These are phyloP conservation scores for Cyphomyrmex costatus DNA, from an alignment of 1,140 invertebrate species.

Conservation along the genomic window DNA sequence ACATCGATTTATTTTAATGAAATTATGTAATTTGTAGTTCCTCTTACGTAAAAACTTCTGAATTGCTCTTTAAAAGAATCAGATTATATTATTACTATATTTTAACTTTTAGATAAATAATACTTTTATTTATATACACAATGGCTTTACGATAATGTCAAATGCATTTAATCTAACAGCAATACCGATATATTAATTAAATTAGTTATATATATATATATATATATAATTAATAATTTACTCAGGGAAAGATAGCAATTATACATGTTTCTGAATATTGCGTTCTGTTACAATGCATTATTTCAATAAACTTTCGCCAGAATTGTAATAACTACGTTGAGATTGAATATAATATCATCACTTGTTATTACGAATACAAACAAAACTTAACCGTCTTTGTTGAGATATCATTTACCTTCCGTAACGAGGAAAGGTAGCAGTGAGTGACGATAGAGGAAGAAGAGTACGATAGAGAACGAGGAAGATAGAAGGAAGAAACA, in stretches of 20 bases:
- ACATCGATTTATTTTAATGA: background rate
- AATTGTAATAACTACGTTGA: conserved; percentile 34
- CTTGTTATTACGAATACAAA: conserved; percentile 18
- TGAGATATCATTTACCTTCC: conserved; percentile 28
- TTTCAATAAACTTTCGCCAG: conserved; percentile 7
- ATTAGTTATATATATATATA: no score
- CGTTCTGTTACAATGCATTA: background rate
- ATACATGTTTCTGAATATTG: background rate
- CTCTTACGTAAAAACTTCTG: background rate
- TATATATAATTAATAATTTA: background rate
- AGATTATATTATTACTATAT: background rate
- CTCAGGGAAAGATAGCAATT: background rate
- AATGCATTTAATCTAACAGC: background rate
- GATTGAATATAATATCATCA: conserved; percentile 4
- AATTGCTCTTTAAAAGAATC: background rate
- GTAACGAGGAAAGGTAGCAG: background rate
- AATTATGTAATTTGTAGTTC: background rate
- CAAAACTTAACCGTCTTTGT: background rate
- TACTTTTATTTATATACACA: background rate
- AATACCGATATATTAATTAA: background rate
- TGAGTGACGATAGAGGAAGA: conserved; percentile 21
- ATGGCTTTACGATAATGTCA: background rate
- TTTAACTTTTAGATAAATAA: background rate
- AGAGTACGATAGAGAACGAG: background rate
- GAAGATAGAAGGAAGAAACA: conserved; percentile 68